A percentile compares a stretch with the other conserved stretches of the same genome.
Conservation (phyloP, 2,797 vertebrate genomes). For the Arnoldichthys spilopterus region DNA sequence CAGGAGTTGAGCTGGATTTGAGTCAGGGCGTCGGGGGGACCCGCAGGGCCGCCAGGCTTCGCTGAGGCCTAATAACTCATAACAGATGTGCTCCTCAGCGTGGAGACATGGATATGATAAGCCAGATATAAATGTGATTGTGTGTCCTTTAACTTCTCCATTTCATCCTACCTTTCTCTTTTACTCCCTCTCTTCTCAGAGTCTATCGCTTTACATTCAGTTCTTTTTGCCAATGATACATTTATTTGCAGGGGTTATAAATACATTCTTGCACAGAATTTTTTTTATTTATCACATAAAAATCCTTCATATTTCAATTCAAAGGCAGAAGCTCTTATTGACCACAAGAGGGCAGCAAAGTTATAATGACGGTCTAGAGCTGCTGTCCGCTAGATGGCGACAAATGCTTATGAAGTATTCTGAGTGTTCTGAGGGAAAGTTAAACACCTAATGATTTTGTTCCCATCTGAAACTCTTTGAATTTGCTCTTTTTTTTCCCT, state of each 20-base stretch:
- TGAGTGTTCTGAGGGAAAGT: neutral
- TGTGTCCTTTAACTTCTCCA: neutral
- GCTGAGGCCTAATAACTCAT: constrained; percentile 54
- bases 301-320: neutral
- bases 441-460: neutral
- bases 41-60: constrained; percentile 27
- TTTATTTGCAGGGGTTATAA: neutral
- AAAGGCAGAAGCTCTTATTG: neutral
- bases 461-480: neutral
- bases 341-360: constrained; percentile 50
- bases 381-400: constrained; percentile 41
- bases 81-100: constrained; percentile 56
- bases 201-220: neutral
- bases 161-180: too few species aligned
- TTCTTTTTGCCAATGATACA: neutral
- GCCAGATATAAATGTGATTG: neutral
- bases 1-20: constrained; percentile 79
- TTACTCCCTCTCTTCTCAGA: too few species aligned
- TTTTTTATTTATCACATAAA: neutral
- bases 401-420: constrained; percentile 9
- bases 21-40: constrained; percentile 44
- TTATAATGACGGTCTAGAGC: neutral
- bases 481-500: neutral
- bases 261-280: neutral
- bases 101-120: constrained; percentile 13